Evolutionary conservation across 2,888 invertebrate species (phyloP), one percentile per base, ranked within the genome.

Genomic region (Drosophila villosipedis): DNA sequence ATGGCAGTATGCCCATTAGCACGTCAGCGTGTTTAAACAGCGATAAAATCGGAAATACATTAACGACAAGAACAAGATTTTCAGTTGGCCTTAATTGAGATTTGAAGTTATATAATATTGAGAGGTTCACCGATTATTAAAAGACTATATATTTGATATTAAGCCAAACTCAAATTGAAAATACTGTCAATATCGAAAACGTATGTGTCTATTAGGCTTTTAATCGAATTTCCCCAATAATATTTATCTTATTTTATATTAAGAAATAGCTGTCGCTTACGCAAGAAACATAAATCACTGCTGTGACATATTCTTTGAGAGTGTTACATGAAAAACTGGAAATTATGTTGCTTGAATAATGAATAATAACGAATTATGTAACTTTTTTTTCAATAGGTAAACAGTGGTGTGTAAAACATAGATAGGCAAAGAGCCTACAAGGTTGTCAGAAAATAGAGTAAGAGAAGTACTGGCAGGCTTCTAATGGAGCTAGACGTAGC

Each of bases 1-100:
- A 52, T 41, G 28, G 47, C 63, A 76, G 62, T 69, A 72, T 33
- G 49, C 31, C 35, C 68, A 73, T 78, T 73, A 78, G 37, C 22
- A 39, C 33, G 33, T 73, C 43, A 16, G 43, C 31, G 31, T 28
- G 58, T 9, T 43, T 22, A 35, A 57, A 47, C 22, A 58, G 28
- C 28, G 47, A 28, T 37, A 53, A 37, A 30, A 19, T 33, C 50
- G 7, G 4, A 16, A 31, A 39, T 43, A 30, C 30, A 30, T 35
- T 33, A 22, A 43, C 28, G 37, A 16, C 25, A 16, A 3, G 22
- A 30, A 65, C 31, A 37, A 25, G 22, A 25, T n/a, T 12, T 12
- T 22, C 5, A 43, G 12, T 25, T 25, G 14, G 7, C 22, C 14
- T 22, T 47, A 22, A 9, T 16, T 47, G 16, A 7, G 1, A 47